Base-by-base conservation (phyloP, 2,888 invertebrate species). In the Drosophila lacicola region DNA sequence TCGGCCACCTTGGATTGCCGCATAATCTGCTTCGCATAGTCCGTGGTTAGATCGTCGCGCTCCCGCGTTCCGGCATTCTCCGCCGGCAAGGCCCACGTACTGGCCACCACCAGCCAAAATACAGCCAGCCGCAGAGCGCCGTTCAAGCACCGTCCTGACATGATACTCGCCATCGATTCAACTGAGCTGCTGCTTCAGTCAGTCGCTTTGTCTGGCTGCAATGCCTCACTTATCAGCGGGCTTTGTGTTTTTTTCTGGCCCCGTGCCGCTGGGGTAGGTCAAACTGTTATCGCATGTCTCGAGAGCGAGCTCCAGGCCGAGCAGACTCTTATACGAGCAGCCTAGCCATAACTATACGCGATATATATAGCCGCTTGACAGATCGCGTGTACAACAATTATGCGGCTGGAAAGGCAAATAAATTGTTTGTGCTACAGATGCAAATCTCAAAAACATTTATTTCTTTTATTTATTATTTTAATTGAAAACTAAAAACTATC, bases 1-100 rank as follows among this genome's bases (percentile, higher is more conserved):
- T 95, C 95, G 58, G 93, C 94, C 4, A 95, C 94, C 93, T 95
- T 95, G 0, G 94, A 94, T 13, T 89, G 91, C 63, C 94, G 93
- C 49, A 95, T 94, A 1, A 93, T 94, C n/a, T 93, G 91, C 54
- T 83, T 88, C 1, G 78, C 90, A 6, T 64, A 80, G 4, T 82
- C 83, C 21, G 78, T 76, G 0, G 67, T 78, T 1, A 67, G 21
- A 51, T 72, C 67, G 58, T 66, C 56, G 19, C 21, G 39, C 10
- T 37, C 1, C 14, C 37, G 9, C 1, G 13, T 25, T 11, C 3
- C 33, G 10, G 5, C 33, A 5, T n/a, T 36, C 3, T 49, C 50
- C 21, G 51, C 3, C 25, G 74, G 49, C 41, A 49, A 10, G 17
- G 68, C 53, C 37, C 51, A 17, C 9, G 6, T 4, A 1, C 11